Conservation (phyloP, 2,113 vertebrate genomes). For the Trachemys scripta region DNA sequence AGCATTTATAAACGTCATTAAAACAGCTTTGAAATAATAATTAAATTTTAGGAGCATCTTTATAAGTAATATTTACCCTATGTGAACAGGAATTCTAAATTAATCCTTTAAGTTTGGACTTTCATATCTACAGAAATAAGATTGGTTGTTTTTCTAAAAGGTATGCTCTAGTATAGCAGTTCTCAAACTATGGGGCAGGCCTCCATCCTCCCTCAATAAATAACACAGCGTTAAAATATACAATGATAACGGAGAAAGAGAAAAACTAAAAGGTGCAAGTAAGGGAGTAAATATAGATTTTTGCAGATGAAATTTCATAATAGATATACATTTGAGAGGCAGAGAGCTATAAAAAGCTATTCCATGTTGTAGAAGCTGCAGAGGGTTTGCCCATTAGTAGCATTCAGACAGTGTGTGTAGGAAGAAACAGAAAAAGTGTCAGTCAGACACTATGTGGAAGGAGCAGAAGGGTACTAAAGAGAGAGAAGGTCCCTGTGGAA, state of each 20-base stretch:
- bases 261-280: background rate
- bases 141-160: no score
- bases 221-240: background rate
- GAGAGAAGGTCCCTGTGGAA: background rate
- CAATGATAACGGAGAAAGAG: background rate
- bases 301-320: background rate
- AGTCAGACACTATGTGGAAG: background rate
- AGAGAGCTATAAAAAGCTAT: background rate
- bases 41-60: conserved; percentile 45
- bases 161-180: no score
- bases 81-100: conserved; percentile 33
- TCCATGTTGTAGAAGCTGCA: background rate
- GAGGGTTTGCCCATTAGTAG: background rate
- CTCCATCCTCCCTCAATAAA: background rate
- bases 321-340: background rate
- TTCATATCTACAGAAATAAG: no score
- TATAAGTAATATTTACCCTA: conserved; percentile 61
- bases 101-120: no score
- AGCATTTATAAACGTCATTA: conserved; percentile 65
- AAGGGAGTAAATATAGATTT: background rate
- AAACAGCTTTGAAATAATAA: conserved; percentile 66
- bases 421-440: background rate
- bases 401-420: background rate
- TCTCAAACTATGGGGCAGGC: no score
- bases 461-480: background rate